These are phyloP conservation scores for Petrosia ficiformis DNA, from an alignment of 37 sponge, comb jelly and placozoan species.

Conservation along the genomic window DNA sequence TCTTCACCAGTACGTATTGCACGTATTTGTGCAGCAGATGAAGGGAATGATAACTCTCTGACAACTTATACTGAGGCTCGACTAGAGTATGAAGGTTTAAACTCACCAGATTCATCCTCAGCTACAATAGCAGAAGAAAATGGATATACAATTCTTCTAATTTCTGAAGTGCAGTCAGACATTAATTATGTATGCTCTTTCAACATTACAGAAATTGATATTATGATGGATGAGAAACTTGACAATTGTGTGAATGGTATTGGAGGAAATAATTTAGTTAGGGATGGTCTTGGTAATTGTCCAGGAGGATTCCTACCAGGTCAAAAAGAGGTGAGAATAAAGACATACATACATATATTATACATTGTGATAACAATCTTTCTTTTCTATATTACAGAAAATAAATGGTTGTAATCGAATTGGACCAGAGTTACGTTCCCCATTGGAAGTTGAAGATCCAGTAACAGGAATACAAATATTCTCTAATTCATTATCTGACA, in stretches of 20 bases:
- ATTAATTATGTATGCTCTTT: background rate
- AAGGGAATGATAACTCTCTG: background rate
- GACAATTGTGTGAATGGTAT: background rate
- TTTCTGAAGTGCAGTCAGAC: background rate
- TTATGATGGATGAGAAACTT: background rate
- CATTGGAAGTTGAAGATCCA: slow-evolving; percentile 1
- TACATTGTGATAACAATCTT: too few species aligned
- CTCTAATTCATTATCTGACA: background rate
- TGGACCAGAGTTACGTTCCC: background rate
- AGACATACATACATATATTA: too few species aligned
- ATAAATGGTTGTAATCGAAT: background rate
- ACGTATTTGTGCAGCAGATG: background rate
- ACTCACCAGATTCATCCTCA: background rate
- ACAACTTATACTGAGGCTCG: background rate
- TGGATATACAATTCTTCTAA: background rate
- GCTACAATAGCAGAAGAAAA: background rate
- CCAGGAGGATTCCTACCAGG: background rate
- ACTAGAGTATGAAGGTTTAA: background rate
- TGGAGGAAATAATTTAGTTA: background rate
- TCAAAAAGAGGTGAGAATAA: slow-evolving; percentile 3
- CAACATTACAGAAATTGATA: background rate
- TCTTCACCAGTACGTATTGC: background rate
- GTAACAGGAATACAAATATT: background rate
- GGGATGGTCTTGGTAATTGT: background rate
- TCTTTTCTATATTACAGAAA: background rate